Base-by-base conservation (phyloP, 2,888 invertebrate genomes). In the Blastobasis adustella region DNA sequence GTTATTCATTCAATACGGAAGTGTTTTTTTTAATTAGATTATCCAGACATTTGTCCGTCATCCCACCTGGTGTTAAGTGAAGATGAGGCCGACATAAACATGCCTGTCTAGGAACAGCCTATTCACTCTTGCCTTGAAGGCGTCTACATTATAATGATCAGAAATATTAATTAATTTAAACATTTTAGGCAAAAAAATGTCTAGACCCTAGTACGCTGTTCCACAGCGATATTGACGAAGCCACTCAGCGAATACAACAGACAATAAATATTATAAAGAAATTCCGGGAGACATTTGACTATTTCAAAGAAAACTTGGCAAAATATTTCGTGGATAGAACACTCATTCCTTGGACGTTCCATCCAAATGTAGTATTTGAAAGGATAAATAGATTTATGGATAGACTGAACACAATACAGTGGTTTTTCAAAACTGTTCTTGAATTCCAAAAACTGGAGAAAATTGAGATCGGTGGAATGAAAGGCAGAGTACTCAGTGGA, bases 381-480 rank as follows among this genome's bases (percentile, higher is more conserved):
- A 90, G 96, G 58, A 91, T 94, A 67, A 92, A 95, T 66, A 91
- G 91, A 39, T 97, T 97, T 71, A 73, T 95, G 7, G 92, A 92
- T 38, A 90, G 96, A 57, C 73, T 97, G 9, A 90, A 92, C 49
- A 94, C 95, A 0, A 95, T 97, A 63, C 87, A 93, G 85, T 93
- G 94, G 92, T 94, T 98, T 71, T 98, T 98, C 79, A 93, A 96
- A 79, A 97, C 97, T 0, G 96, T 97, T 7, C 83, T 96, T 59
- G 98, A 98, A 82, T 98, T 98, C 76, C 93, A 95, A 74, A 98
- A 98, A 79, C 84, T 98, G 61, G 98, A 98, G 82, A 97, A 98
- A 82, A 94, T 98, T 47, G 98, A 98, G 89, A 94, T 98, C 61
- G 98, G 98, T 43, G 98, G 96, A 7, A 90, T 96, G 68, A 93